These are phyloP conservation scores for Amyelois transitella DNA, from an alignment of 1,140 invertebrate species.

Conservation along the genomic window DNA sequence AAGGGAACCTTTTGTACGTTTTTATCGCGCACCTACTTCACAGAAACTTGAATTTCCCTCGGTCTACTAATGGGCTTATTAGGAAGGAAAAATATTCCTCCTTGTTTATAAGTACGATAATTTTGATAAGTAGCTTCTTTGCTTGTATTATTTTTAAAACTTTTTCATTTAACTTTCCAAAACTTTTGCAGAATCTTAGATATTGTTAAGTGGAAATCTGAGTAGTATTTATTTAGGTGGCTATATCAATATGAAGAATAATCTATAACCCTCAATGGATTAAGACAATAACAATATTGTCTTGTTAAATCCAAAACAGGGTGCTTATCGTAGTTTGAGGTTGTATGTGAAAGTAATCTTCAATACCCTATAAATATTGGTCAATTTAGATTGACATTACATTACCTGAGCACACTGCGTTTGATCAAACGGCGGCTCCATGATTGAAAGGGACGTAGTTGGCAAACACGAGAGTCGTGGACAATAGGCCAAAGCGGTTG, in stretches of 20 bases:
- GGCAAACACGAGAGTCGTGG: conserved; percentile 39
- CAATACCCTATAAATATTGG: neutral
- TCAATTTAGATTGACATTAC: conserved; percentile 16
- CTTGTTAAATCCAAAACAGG: neutral
- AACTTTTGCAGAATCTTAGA: neutral
- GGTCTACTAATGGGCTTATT: conserved; percentile 11
- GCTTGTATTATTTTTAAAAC: neutral
- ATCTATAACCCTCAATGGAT: neutral
- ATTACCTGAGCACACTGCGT: conserved; percentile 17
- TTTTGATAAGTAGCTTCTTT: neutral
- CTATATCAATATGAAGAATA: neutral
- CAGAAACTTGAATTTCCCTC: conserved; percentile 26
- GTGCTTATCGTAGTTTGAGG: neutral
- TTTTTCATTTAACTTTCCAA: neutral
- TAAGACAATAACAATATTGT: neutral
- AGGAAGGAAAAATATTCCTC: conserved; percentile 4
- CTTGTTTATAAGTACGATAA: neutral
- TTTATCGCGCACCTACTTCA: conserved; percentile 33
- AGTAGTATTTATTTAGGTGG: neutral
- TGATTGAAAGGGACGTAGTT: conserved; percentile 44
- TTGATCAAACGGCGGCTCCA: conserved; percentile 30
- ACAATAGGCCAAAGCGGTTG: conserved; percentile 42
- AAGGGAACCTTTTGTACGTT: conserved; percentile 52
- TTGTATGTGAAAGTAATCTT: neutral
- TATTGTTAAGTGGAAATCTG: neutral